Percentiles rank a stretch among this genome's conserved stretches.
phyloP scores from a whole-genome alignment of 2,113 vertebrate species.

The Tyrannus savana region DNA sequence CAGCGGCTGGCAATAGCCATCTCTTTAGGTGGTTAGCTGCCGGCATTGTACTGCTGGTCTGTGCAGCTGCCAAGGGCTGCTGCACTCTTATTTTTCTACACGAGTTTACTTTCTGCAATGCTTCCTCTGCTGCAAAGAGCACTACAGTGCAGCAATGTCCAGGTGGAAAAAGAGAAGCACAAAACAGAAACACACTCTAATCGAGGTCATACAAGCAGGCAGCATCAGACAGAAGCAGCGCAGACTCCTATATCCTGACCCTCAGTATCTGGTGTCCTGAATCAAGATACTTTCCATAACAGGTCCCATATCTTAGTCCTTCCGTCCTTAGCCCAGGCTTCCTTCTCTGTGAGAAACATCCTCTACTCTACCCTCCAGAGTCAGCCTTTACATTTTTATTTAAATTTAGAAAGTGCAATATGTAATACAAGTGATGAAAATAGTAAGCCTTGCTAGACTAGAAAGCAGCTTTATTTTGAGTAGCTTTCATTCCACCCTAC shows the following conservation, averaged over 20 bases:
- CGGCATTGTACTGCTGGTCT: fast-evolving
- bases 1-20: background rate
- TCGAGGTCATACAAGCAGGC: background rate
- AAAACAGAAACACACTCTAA: background rate
- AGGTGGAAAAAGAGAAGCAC: background rate
- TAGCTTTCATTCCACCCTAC: background rate
- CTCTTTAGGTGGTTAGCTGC: background rate
- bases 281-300: background rate
- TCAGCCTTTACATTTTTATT: background rate
- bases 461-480: background rate
- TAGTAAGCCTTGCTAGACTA: background rate
- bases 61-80: background rate
- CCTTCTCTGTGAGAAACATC: background rate
- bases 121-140: background rate
- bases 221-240: background rate
- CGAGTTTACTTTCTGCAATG: background rate
- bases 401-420: background rate
- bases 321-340: background rate
- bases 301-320: background rate
- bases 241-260: background rate
- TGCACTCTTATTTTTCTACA: background rate
- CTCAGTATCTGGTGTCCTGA: background rate
- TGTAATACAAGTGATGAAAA: background rate
- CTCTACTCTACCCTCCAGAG: background rate
- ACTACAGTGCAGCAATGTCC: background rate